Percentiles rank a stretch among this genome's conserved stretches.
Evolutionary conservation across 2,113 vertebrate species (phyloP).

Genomic region (Bostrychus sinensis): DNA sequence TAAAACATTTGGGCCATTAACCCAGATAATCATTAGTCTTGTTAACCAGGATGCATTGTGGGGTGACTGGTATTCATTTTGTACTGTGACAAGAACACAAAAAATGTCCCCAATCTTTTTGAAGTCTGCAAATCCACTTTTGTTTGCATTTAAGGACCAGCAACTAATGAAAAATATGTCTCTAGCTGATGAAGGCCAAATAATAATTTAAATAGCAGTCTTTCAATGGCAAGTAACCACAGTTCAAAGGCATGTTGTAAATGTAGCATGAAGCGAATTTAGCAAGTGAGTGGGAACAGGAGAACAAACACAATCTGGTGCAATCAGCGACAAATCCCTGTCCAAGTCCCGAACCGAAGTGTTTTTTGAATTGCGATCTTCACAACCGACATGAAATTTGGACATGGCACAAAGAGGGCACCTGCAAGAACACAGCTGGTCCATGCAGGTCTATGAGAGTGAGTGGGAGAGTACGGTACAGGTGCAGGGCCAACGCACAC

Average conservation of each 20-base stretch:
- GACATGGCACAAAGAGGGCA: constrained; percentile 31
- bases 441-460: constrained; percentile 23
- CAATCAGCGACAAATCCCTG: background rate
- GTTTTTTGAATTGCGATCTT: constrained; percentile 9
- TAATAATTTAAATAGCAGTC: no score
- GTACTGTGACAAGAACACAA: no score
- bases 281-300: background rate
- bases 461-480: constrained; percentile 26
- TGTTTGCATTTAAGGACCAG: background rate
- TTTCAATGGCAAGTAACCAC: background rate
- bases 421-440: constrained; percentile 57
- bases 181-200: background rate
- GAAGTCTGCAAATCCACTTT: background rate
- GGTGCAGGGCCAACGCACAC: constrained; percentile 51
- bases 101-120: background rate
- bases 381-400: constrained; percentile 22
- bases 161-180: background rate
- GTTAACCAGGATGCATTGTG: background rate
- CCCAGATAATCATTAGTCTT: background rate
- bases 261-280: background rate
- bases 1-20: background rate
- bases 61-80: no score
- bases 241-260: background rate
- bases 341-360: constrained; percentile 7
- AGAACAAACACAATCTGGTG: background rate